Conservation (phyloP, 2,113 vertebrate genomes). For the Recurvirostra avosetta region DNA sequence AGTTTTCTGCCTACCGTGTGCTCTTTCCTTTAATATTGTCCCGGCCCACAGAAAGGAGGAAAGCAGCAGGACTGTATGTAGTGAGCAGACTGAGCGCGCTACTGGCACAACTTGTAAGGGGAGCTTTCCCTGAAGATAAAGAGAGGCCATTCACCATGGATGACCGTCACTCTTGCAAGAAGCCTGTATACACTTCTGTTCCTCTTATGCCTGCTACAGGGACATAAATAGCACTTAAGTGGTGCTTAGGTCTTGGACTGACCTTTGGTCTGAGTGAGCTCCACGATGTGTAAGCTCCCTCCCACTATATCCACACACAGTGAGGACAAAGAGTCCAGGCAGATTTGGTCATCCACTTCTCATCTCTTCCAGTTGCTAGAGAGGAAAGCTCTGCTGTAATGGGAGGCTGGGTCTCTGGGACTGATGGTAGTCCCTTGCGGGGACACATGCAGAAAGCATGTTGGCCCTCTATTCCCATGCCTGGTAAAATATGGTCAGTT, state of each 20-base stretch:
- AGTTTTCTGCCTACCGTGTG: background rate
- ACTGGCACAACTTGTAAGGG: background rate
- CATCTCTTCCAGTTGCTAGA: background rate
- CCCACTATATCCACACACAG: background rate
- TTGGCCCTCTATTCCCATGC: background rate
- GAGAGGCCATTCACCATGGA: background rate
- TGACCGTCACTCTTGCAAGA: background rate
- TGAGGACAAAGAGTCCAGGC: background rate
- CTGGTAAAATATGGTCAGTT: background rate
- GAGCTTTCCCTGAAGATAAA: background rate
- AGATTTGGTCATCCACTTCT: background rate
- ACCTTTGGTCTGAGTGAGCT: background rate
- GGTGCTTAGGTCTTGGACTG: background rate
- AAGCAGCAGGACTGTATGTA: background rate
- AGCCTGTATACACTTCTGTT: background rate
- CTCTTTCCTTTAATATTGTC: background rate
- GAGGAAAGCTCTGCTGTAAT: background rate
- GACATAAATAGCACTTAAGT: background rate
- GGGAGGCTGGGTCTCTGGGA: background rate
- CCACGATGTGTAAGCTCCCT: background rate
- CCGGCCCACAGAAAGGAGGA: accelerated
- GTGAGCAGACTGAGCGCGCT: background rate
- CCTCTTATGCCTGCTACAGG: background rate
- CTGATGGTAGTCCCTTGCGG: background rate
- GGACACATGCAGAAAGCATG: background rate